These are phyloP conservation scores for Metallyticus violacea DNA, from an alignment of 2,888 invertebrate genomes.

Conservation along the genomic window DNA sequence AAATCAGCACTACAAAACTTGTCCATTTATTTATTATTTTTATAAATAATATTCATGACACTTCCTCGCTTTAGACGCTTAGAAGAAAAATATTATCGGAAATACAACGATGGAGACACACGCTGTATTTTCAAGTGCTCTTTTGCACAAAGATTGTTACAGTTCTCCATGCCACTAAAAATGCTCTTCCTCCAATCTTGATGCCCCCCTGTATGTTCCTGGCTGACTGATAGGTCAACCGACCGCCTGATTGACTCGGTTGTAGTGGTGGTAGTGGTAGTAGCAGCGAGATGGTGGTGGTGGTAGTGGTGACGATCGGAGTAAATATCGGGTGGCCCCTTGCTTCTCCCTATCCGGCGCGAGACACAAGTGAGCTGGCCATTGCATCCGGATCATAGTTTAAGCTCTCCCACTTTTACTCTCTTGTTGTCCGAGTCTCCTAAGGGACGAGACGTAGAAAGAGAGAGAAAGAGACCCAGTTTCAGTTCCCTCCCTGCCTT, in stretches of 20 bases:
- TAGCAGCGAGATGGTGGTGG: not conserved
- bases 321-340: too few relatives aligned
- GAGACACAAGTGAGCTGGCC: constrained; percentile 13
- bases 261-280: not conserved
- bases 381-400: constrained; percentile 21
- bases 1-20: not conserved
- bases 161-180: not conserved
- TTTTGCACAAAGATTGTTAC: too few relatives aligned
- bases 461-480: constrained; percentile 9
- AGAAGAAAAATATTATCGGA: too few relatives aligned
- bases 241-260: not conserved
- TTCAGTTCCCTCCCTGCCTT: not conserved
- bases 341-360: not conserved
- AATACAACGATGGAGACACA: not conserved
- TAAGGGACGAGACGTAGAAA: not conserved
- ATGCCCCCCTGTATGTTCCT: not conserved
- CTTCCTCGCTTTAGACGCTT: not conserved
- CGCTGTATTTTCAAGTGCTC: too few relatives aligned
- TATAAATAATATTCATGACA: not conserved
- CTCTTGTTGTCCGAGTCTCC: constrained; percentile 4
- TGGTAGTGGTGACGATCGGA: not conserved
- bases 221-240: not conserved
- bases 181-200: too few relatives aligned
- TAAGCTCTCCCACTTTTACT: constrained; percentile 25
- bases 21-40: not conserved